Conservation (phyloP, 2,797 vertebrate genomes). For the Odontamblyopus lacepedii region DNA sequence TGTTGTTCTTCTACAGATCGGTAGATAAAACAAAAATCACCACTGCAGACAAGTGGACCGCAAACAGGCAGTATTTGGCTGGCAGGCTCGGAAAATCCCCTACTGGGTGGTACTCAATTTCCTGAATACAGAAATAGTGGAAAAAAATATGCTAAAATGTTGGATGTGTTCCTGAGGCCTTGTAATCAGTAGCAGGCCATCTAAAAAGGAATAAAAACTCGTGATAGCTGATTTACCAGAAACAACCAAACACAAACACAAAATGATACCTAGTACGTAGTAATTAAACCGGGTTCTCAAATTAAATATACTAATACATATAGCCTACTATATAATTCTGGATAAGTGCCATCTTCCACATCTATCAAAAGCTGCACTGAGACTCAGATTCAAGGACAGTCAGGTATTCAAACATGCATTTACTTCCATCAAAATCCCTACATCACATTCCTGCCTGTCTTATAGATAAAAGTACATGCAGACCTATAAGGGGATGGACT, state of each 20-base stretch:
- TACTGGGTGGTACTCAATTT: slow-evolving; percentile 1
- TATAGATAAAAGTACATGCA: neutral
- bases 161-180: neutral
- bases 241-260: neutral
- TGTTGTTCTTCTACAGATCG: neutral
- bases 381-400: slow-evolving; percentile 17
- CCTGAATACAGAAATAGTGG: neutral
- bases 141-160: neutral
- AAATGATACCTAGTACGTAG: neutral
- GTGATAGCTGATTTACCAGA: neutral
- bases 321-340: neutral
- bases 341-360: neutral
- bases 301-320: neutral
- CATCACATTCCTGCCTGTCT: slow-evolving; percentile 8
- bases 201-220: neutral
- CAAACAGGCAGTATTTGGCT: slow-evolving; percentile 6
- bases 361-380: slow-evolving; percentile 10
- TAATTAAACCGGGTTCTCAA: neutral
- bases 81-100: slow-evolving; percentile 1
- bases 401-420: slow-evolving; percentile 17
- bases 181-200: neutral
- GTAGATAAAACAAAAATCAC: neutral
- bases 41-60: neutral
- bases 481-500: slow-evolving; percentile 16
- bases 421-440: slow-evolving; percentile 14